Evolutionary conservation across 1,140 invertebrate genomes (phyloP).

Genomic region (Drosophila repleta): DNA sequence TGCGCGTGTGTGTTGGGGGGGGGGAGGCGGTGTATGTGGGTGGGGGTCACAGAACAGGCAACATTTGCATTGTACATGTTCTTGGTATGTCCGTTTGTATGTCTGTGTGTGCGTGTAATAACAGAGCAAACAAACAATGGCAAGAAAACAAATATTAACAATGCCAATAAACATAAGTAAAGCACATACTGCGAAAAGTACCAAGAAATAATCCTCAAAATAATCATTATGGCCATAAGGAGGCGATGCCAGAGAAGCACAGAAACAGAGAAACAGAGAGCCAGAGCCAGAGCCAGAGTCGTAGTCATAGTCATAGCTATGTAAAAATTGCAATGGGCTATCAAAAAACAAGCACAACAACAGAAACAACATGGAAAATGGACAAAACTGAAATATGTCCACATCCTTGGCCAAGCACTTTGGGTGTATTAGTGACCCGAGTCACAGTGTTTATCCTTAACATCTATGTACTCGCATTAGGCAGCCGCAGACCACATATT

Average conservation of each 20-base stretch:
- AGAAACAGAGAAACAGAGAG: too few species aligned
- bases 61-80: constrained; percentile 12
- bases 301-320: constrained; percentile 43
- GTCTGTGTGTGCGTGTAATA: constrained; percentile 54
- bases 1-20: constrained; percentile 49
- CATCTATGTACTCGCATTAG: constrained; percentile 56
- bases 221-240: constrained; percentile 76
- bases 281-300: background rate
- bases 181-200: constrained; percentile 39
- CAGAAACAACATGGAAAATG: constrained; percentile 22
- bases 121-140: constrained; percentile 68
- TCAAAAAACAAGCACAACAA: constrained; percentile 58
- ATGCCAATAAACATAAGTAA: constrained; percentile 73
- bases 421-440: constrained; percentile 40
- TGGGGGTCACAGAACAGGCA: background rate
- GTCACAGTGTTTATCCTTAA: constrained; percentile 53
- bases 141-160: constrained; percentile 73
- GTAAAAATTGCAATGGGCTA: constrained; percentile 77
- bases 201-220: constrained; percentile 72
- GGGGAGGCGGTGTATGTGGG: constrained; percentile 30
- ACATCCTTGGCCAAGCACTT: constrained; percentile 34
- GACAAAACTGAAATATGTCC: constrained; percentile 57
- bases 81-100: constrained; percentile 6
- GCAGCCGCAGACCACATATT: constrained; percentile 46
- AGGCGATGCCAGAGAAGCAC: constrained; percentile 42